Conservation (phyloP, 2,113 vertebrate genomes). For the Corythaeola cristata region DNA sequence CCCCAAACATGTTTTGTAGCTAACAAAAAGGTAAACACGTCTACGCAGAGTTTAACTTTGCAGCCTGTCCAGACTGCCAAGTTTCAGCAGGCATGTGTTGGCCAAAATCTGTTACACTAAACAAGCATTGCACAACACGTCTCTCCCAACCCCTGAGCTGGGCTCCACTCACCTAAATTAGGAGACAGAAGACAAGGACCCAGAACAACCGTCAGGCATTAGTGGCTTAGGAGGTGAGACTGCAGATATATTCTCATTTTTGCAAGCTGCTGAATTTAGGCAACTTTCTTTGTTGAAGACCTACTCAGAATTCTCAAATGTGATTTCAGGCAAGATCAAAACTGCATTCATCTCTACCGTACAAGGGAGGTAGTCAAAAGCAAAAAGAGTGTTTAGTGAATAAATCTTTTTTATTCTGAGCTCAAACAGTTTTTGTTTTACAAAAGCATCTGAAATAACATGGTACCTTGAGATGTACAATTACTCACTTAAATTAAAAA, state of each 20-base stretch:
- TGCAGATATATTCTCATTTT: neutral
- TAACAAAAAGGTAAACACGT: constrained; percentile 5
- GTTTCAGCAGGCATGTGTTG: neutral
- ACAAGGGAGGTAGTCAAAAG: neutral
- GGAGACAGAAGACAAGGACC: neutral
- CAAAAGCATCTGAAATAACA: neutral
- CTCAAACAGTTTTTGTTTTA: neutral
- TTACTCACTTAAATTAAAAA: neutral
- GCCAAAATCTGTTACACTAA: neutral
- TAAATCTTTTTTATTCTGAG: neutral
- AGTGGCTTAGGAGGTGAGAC: neutral
- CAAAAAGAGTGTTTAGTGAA: neutral
- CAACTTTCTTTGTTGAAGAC: neutral
- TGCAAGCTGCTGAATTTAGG: neutral
- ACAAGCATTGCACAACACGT: neutral
- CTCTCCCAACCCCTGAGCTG: neutral
- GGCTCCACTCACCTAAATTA: neutral
- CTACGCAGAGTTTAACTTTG: neutral
- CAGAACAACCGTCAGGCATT: neutral
- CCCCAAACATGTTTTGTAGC: neutral
- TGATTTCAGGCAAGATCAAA: neutral
- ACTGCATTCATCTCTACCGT: neutral
- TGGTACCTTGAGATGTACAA: neutral
- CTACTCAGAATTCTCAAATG: neutral
- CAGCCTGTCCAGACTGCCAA: neutral